A percentile compares a stretch with the other conserved stretches of the same genome.
phyloP scores from a whole-genome alignment of 2,797 vertebrate genomes.

The Anguilla anguilla region DNA sequence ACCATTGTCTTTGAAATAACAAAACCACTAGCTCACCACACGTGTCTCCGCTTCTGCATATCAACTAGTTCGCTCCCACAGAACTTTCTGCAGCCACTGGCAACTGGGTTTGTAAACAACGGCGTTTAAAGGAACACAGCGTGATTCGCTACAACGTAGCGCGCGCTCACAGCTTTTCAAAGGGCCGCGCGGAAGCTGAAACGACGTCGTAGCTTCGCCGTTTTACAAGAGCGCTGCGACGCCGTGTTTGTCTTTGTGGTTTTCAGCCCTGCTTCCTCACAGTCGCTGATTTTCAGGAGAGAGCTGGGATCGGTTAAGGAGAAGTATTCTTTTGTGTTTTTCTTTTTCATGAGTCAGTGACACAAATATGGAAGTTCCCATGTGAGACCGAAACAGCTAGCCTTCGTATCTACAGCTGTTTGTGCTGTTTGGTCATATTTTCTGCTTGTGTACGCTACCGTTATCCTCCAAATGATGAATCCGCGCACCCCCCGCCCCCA shows the following conservation, averaged over 20 bases:
- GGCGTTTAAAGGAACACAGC: neutral
- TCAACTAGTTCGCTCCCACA: neutral
- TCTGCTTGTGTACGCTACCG: conserved; percentile 59
- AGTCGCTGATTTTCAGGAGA: neutral
- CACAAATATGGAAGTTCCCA: conserved; percentile 67
- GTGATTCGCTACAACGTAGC: neutral
- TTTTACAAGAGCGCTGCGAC: neutral
- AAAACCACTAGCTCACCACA: neutral
- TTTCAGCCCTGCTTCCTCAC: neutral
- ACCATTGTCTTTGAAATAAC: neutral
- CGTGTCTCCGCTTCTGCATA: neutral
- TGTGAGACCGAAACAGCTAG: conserved; percentile 61
- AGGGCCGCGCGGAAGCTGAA: neutral
- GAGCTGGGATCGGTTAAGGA: neutral
- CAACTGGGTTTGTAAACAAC: neutral
- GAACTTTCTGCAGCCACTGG: neutral
- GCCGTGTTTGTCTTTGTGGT: neutral
- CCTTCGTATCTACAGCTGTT: conserved; percentile 45
- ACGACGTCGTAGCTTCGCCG: neutral
- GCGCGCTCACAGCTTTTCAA: neutral
- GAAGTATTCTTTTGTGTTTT: neutral
- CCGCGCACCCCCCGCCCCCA: conserved; percentile 38
- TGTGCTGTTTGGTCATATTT: conserved; percentile 63
- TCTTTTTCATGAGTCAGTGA: conserved; percentile 56
- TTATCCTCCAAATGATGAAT: conserved; percentile 45